Evolutionary conservation across 2,797 vertebrate genomes (phyloP).

Genomic region (Bradypodion pumilum): DNA sequence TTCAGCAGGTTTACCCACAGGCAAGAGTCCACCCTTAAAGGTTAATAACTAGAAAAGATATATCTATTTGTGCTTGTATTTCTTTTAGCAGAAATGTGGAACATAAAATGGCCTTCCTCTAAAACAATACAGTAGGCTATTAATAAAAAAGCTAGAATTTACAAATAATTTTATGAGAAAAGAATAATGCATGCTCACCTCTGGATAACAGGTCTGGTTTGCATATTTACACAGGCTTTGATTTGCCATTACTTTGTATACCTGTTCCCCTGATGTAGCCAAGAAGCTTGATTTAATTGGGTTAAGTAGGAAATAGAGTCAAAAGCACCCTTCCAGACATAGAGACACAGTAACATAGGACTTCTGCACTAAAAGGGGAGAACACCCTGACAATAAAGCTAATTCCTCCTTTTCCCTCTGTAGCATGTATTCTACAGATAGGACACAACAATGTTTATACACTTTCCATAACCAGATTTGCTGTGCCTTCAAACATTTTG

Average conservation of each 20-base stretch:
- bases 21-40: background rate
- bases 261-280: conserved; percentile 88
- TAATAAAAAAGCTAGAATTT: conserved; percentile 22
- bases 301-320: conserved; percentile 72
- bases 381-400: background rate
- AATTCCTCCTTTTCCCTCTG: background rate
- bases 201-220: conserved; percentile 87
- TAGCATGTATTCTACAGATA: background rate
- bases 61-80: background rate
- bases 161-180: background rate
- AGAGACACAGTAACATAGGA: conserved; percentile 15
- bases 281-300: conserved; percentile 81
- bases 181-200: conserved; percentile 74
- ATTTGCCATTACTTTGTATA: conserved; percentile 89
- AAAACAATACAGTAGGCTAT: background rate
- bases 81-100: background rate
- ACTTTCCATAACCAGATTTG: background rate
- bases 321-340: conserved; percentile 17
- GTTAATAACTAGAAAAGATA: background rate
- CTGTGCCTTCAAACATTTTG: background rate
- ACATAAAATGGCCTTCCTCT: background rate
- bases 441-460: background rate
- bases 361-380: background rate
- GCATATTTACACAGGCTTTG: conserved; percentile 84
- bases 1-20: background rate